Base-by-base conservation (phyloP, 2,113 vertebrate genomes). In the Vimba vimba region DNA sequence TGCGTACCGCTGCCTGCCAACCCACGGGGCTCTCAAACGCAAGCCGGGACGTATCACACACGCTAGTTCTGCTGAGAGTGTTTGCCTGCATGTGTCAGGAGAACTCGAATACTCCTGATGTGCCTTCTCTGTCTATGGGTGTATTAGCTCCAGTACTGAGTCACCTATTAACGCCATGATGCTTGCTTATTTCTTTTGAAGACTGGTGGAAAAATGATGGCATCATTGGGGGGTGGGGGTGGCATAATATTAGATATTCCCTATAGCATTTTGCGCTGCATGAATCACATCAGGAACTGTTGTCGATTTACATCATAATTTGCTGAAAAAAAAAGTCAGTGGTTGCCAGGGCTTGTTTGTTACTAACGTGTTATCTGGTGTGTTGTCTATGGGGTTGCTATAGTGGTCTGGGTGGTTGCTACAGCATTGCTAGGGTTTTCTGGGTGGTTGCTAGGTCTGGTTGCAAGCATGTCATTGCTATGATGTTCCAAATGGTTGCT, bases 181-280 rank as follows among this genome's bases (percentile, higher is more conserved):
- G 85, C 93, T 88, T 87, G 87, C 85, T 69, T 87, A 62, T 88
- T 90, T 85, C 55, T 89, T 89, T 73, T 68, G 66, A 62, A 84
- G 66, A 90, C 75, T 88, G 89, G 87, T 90, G 76, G 69, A 55
- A 87, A 90, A 68, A 85, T 82, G 9, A 69, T 36, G 33, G 81
- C 39, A 75, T 45, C 74, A 39, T 13, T 33, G 33, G 36, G 4
- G 36, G 5, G 36, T 4, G 2, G 13, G 64, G 60, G 36, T 0
- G 15, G 39, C n/a, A 59, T 52, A 50, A 79, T 50, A 27, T 75
- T 60, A 59, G 60, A 79, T 75, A 86, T 74, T 57, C 45, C 79
- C 73, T 27, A 6, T 50, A 62, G 25, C 82, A 71, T 10, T 62
- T 62, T 64, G 55, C 21, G 27, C 36, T 79, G 59, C 8, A 43